A percentile compares a stretch with the other conserved stretches of the same genome.
Conservation (phyloP, 2,113 vertebrate genomes). For the Pao palembangensis region DNA sequence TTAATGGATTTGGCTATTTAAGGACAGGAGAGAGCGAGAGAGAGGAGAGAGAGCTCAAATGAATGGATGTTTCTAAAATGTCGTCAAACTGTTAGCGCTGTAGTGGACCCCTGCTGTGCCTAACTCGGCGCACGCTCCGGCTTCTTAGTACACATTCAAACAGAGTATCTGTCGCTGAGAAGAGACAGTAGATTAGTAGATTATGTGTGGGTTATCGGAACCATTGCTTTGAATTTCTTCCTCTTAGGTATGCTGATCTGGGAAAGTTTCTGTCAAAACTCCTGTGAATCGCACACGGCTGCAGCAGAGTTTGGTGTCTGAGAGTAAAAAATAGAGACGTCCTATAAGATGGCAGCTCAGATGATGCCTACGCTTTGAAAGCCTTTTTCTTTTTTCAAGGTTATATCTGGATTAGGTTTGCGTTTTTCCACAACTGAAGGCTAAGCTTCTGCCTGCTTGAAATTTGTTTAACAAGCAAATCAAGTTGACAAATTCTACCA, state of each 20-base stretch:
- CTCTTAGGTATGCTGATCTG: slow-evolving; percentile 34
- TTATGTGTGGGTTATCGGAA: slow-evolving; percentile 18
- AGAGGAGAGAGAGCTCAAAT: slow-evolving; percentile 37
- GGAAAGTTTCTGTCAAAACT: slow-evolving; percentile 18
- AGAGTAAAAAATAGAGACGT: not conserved
- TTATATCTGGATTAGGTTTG: slow-evolving; percentile 4
- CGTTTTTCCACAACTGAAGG: slow-evolving; percentile 5
- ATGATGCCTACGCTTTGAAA: slow-evolving; percentile 15
- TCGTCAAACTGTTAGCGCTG: slow-evolving; percentile 59
- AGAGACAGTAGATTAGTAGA: slow-evolving; percentile 27
- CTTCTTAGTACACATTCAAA: slow-evolving; percentile 26
- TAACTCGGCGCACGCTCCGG: slow-evolving; percentile 37
- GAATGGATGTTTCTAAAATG: slow-evolving; percentile 56
- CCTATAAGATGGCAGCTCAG: slow-evolving; percentile 5
- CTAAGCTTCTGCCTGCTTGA: not conserved
- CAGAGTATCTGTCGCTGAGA: slow-evolving; percentile 22
- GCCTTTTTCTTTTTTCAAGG: not conserved
- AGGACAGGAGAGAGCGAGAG: slow-evolving; percentile 23
- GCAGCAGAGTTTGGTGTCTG: slow-evolving; percentile 1
- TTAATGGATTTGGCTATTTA: slow-evolving; percentile 44
- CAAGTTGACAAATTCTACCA: not conserved
- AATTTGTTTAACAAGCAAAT: not conserved
- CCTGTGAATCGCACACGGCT: slow-evolving; percentile 15
- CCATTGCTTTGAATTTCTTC: slow-evolving; percentile 38
- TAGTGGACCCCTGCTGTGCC: slow-evolving; percentile 50